Evolutionary conservation across 2,113 vertebrate species (phyloP), one percentile per base, ranked within the genome.

Genomic region (Mormoops blainvillei): DNA sequence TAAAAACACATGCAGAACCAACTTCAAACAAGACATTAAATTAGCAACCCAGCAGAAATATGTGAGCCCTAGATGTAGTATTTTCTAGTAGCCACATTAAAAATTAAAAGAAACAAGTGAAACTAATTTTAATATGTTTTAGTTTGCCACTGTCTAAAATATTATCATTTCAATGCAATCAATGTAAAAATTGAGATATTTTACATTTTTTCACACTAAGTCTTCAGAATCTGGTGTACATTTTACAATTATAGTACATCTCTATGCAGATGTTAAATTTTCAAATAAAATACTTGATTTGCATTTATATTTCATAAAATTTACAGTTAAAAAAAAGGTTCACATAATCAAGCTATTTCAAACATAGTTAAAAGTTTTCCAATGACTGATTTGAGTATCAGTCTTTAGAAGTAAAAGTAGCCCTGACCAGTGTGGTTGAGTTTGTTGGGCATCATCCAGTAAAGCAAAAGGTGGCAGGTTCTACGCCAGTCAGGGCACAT

Each of bases 241-340:
- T 93, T 80, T 91, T 73, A 92, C 4, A 86, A 20, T 87, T 33
- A 87, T 3, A 54, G 22, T n/a, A 52, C 24, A 89, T 85, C 2
- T 87, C 96, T 84, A 78, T 48, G 76, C 11, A 91, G 56, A 94
- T 61, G 61, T 67, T 85, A 43, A 89, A 50, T 63, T 81, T 95
- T 87, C 70, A 70, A 12, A 89, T 24, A 61, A 95, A 93, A 92
- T 61, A 80, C 19, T 10, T 38, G 24, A 76, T 19, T 38, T 89
- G 76, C 14, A 52, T 90, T 93, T 87, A 82, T 9, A 83, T 70
- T 77, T 93, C 65, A 89, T 83, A 85, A 90, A 91, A 78, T 48
- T 31, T 15, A 76, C 41, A 77, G 26, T 50, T 87, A 14, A 67
- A 78, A 65, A 91, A 61, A 13, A 76, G 24, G 61, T 28, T 82